Conservation (phyloP, 2,113 vertebrate species). For the Euleptes europaea region DNA sequence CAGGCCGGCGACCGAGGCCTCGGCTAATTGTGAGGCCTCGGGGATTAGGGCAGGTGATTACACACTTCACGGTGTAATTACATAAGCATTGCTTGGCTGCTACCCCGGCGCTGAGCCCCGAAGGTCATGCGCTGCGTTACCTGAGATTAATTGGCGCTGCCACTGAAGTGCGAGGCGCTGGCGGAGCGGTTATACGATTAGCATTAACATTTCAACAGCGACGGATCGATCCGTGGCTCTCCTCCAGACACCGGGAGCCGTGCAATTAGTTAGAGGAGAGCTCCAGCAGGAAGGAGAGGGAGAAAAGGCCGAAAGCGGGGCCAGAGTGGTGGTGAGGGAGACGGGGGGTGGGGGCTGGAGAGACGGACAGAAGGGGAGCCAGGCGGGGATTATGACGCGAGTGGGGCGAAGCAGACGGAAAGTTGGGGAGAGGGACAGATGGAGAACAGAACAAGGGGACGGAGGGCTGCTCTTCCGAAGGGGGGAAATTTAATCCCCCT, state of each 20-base stretch:
- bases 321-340: neutral
- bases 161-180: conserved; percentile 84
- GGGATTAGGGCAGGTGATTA: conserved; percentile 94
- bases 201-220: conserved; percentile 92
- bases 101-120: conserved; percentile 82
- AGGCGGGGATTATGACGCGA: neutral
- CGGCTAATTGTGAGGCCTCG: conserved; percentile 91
- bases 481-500: neutral
- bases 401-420: neutral
- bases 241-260: conserved; percentile 73
- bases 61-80: conserved; percentile 97
- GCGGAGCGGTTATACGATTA: conserved; percentile 91
- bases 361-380: neutral
- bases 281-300: conserved; percentile 48
- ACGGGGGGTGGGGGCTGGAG: neutral
- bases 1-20: conserved; percentile 79
- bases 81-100: conserved; percentile 92
- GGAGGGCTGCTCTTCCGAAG: neutral
- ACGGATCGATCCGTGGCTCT: conserved; percentile 83
- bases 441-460: too few relatives aligned
- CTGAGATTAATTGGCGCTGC: conserved; percentile 99
- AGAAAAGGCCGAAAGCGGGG: neutral
- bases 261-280: conserved; percentile 82
- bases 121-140: conserved; percentile 91
- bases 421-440: neutral